Base-by-base conservation (phyloP, 1,140 invertebrate species). In the Nephila pilipes region DNA sequence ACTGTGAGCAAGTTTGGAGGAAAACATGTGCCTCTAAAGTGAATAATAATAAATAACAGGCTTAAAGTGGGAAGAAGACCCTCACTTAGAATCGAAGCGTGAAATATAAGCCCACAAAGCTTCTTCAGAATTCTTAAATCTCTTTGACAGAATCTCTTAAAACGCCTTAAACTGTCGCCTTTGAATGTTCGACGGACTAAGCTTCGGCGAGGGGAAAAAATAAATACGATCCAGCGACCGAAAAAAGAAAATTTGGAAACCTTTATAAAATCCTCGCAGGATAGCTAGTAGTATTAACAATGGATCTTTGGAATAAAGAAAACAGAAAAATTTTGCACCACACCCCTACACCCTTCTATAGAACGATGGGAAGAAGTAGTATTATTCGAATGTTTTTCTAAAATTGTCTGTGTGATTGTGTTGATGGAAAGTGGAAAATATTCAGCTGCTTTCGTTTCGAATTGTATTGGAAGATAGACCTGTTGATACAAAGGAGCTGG, bases 91-190 rank as follows among this genome's bases (percentile, higher is more conserved):
- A 32, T 75, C 69, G 69, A 75, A 75, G 69, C 38, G 54, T 87
- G 85, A 87, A 87, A 87, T 87, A 87, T 87, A 65, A 87, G 85
- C 36, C 38, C 22, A 57, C 46, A 60, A 85, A 85, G 29, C 60
- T 65, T 54, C 85, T 36, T n/a, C 58, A 46, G 32, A 46, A 87
- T 38, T 60, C 85, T 75, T 22, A 65, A 87, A 65, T 65, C 60
- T 60, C 60, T 87, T 87, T 87, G 85, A 87, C 85, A 87, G 54
- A 87, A 87, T 46, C 60, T 87, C 69, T 65, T 38, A 87, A 87
- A 87, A 60, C 85, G 32, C 55, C 85, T 87, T 87, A 87, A 87
- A 60, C 29, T 87, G 85, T 85, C 83, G 29, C 55, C 29, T 36
- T 85, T 60, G 83, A 85, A 85, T 36, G 55, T 32, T 57, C 55